Evolutionary conservation across 2,113 vertebrate genomes (phyloP), one percentile per base, ranked within the genome.

Genomic region (Pelodiscus sinensis): DNA sequence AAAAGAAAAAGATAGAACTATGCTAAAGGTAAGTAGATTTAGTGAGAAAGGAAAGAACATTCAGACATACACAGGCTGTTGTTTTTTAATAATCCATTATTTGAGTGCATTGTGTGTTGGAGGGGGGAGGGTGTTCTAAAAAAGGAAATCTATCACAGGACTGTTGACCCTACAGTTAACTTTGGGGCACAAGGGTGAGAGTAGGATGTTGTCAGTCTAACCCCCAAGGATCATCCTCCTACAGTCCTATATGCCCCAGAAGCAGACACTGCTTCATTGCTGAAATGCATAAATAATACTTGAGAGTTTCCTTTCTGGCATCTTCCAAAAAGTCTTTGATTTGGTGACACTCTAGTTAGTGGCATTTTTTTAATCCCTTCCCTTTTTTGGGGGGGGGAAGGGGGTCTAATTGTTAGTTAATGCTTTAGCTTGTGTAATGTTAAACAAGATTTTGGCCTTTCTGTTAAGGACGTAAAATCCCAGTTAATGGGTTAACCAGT

Each of bases 1-100:
- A 98, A 96, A 96, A 97, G 97, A 62, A 98, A 98, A 92, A 97
- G 96, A 78, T 97, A 97, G 88, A 92, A 83, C 71, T 10, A 57
- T 55, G 82, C 5, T 58, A 71, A 96, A 97, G 97, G 98, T 98
- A 98, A 96, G 97, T 94, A 55, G 68, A 78, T 14, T 51, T 7
- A 94, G 38, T 93, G 82, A 82, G 92, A 92, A 11, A 38, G 18
- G 68, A 81, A 88, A n/a, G 29, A 44, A 24, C 35, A 4, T 75
- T 89, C 68, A 6, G 58, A 60, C 65, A 27, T 60, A 54, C 52
- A 58, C 55, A 56, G 29, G 9, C 11, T 85, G 54, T 21, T 2
- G n/a, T 0, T 1, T 86, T 79, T 73, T 68, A 86, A 62, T 82
- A 79, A 6, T 13, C 16, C 18, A 68, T 68, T 29, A 68, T 68